Conservation (phyloP, 1,140 invertebrate species). For the Zaprionus inermis region DNA sequence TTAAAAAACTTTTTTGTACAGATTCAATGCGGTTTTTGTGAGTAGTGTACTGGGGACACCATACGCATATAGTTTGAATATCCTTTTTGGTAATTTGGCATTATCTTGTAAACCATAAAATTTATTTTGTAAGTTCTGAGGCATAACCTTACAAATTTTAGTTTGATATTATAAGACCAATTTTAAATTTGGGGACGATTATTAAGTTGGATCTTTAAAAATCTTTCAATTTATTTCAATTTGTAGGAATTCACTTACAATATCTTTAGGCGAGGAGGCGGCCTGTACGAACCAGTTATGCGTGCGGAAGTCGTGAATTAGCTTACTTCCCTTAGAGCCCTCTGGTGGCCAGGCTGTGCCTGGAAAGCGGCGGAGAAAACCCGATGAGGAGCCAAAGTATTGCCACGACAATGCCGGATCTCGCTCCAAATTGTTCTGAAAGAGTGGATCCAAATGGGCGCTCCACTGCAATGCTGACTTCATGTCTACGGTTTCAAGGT, state of each 20-base stretch:
- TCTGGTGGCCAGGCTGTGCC: constrained; percentile 92
- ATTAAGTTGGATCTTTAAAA: no score
- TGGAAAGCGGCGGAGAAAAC: constrained; percentile 96
- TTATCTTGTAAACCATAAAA: no score
- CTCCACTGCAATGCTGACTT: constrained; percentile 96
- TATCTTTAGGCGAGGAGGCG: constrained; percentile 97
- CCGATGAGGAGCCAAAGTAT: constrained; percentile 96
- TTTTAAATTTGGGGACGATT: no score
- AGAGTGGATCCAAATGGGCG: constrained; percentile 94
- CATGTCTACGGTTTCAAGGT: constrained; percentile 89
- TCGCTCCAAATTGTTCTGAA: constrained; percentile 95
- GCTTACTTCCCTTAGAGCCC: constrained; percentile 87
- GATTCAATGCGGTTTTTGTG: no score
- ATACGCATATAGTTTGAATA: no score
- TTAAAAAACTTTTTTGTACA: no score
- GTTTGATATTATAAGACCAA: no score
- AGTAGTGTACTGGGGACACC: no score
- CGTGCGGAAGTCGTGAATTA: constrained; percentile 94
- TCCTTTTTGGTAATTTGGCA: no score
- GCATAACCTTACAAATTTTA: no score
- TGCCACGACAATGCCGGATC: constrained; percentile 97
- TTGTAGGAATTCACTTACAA: constrained; percentile 84
- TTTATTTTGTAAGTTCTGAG: no score
- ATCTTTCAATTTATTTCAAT: no score
- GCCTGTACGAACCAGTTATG: constrained; percentile 97